Evolutionary conservation across 2,113 vertebrate genomes (phyloP), one percentile per base, ranked within the genome.

Genomic region (Pogonocichla stellata): DNA sequence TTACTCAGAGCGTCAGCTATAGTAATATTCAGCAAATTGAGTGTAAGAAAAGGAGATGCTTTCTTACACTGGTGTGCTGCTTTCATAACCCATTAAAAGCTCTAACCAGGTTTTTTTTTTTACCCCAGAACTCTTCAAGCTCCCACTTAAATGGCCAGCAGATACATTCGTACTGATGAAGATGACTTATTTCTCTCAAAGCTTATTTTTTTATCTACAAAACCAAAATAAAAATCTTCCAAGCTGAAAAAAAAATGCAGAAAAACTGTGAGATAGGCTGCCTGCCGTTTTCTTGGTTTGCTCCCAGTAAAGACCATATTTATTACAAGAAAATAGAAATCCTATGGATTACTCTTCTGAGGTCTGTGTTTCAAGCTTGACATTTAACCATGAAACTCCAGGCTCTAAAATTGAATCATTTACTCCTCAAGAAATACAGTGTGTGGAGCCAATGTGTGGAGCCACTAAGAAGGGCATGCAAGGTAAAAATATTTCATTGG

Each of bases 271-370:
- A 95, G 70, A 80, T 45, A 62, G 79, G 40, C 86, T 87, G 38
- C 57, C 90, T 90, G 74, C 72, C 2, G 1, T 48, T 88, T 90
- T 95, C 90, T 96, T 95, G 81, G 87, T 96, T 95, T 97, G 86
- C 54, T 97, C 78, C 64, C 54, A 93, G 69, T 88, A 94, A 92
- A 97, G 85, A 47, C 80, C 56, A 20, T 92, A 95, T 97, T 96
- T 97, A 94, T 87, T 78, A 94, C 94, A 91, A 95, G 73, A 88
- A 96, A 97, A 98, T 96, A 93, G 84, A 97, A 98, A 95, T 50
- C 34, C 62, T 92, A 89, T 97, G 14, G 92, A 97, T 94, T 94
- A 95, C 90, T 96, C 60, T 95, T 92, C 80, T 92, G 83, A 96
- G 85, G 65, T 8, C 80, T 94, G 75, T 40, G 65, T 96, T 97